Evolutionary conservation across 2,113 vertebrate species (phyloP).

Genomic region (Gila orcuttii): DNA sequence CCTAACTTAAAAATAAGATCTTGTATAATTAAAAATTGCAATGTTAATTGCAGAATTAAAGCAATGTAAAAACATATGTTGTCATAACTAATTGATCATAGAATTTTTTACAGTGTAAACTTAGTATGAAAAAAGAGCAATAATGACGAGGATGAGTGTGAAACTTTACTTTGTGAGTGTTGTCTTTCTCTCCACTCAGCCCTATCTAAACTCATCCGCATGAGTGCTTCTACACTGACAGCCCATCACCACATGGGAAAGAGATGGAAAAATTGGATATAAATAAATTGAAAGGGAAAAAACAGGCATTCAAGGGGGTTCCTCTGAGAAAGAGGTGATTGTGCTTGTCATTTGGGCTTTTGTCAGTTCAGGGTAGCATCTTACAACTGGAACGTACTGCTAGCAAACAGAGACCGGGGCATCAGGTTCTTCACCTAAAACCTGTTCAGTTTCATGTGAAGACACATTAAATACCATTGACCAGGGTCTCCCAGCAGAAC

Average conservation of each 20-base stretch:
- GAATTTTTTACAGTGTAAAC: neutral
- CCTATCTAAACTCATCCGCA: neutral
- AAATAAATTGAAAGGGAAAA: neutral
- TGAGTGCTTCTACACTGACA: conserved; percentile 16
- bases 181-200: conserved; percentile 11
- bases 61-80: too few species aligned
- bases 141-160: neutral
- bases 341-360: neutral
- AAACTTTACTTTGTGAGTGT: neutral
- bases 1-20: too few species aligned
- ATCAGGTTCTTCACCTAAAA: neutral
- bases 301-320: neutral
- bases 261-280: neutral
- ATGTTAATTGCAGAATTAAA: too few species aligned
- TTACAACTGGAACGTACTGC: neutral
- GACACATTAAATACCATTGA: neutral
- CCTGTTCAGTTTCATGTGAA: neutral
- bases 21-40: too few species aligned
- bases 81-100: neutral
- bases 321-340: neutral
- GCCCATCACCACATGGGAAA: neutral
- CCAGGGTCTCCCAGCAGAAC: neutral
- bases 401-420: neutral
- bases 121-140: neutral
- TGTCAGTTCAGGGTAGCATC: neutral